Conservation (phyloP, 2,888 invertebrate species). For the Temnothorax ravouxi region DNA sequence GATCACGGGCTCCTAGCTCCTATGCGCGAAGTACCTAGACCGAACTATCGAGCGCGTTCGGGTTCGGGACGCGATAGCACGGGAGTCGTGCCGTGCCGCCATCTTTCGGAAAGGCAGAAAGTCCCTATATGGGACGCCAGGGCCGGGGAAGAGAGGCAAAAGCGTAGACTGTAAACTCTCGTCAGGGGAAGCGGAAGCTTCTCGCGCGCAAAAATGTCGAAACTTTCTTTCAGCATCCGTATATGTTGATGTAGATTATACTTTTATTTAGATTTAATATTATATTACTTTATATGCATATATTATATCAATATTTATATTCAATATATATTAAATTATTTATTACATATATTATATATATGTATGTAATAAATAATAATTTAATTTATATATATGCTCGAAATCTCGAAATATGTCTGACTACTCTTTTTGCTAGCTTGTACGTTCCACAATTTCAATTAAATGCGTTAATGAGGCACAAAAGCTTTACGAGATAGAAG, state of each 20-base stretch:
- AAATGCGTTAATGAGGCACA: background rate
- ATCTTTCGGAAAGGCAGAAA: background rate
- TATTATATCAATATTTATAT: too few species aligned
- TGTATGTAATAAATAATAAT: too few species aligned
- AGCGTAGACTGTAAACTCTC: background rate
- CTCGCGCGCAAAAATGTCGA: background rate
- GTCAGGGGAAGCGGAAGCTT: background rate
- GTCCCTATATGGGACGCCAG: background rate
- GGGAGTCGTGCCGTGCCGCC: conserved; percentile 14
- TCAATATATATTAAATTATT: too few species aligned
- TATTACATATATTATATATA: too few species aligned
- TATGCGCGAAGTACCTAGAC: conserved; percentile 44
- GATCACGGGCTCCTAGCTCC: conserved; percentile 62
- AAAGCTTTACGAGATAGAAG: background rate
- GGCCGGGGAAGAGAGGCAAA: background rate
- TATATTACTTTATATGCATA: too few species aligned
- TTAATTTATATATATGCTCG: too few species aligned
- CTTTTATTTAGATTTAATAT: too few species aligned
- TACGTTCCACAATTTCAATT: background rate
- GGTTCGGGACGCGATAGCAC: background rate
- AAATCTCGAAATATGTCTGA: too few species aligned
- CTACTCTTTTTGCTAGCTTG: too few species aligned
- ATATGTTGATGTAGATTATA: too few species aligned
- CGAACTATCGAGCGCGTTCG: conserved; percentile 67
- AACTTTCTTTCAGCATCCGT: background rate